Percentiles rank a stretch among this genome's conserved stretches.
These are phyloP conservation scores for Takifugu ocellatus DNA, from an alignment of 2,797 vertebrate genomes.

Conservation along the genomic window DNA sequence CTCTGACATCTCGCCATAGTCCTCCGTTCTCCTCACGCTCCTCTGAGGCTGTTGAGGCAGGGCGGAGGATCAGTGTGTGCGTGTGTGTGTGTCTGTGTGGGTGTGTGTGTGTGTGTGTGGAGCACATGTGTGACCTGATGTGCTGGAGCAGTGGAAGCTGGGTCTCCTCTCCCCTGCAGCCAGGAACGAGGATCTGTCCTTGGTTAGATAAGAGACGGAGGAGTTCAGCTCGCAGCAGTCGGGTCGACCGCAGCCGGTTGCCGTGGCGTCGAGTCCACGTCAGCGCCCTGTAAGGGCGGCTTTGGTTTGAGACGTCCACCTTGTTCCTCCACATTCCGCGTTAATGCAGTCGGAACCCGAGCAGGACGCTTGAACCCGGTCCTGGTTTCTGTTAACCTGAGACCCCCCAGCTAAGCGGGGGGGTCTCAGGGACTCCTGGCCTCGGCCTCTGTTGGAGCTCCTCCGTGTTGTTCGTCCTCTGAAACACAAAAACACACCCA, in stretches of 20 bases:
- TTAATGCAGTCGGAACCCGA: no score
- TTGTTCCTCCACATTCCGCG: no score
- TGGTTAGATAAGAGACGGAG: conserved; percentile 36
- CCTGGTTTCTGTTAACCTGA: no score
- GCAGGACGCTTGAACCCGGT: no score
- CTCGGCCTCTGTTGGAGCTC: neutral
- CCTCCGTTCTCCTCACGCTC: no score
- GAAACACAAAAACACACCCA: conserved; percentile 22
- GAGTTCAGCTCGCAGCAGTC: neutral
- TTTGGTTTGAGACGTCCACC: no score
- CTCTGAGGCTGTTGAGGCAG: conserved; percentile 1
- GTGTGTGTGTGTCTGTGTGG: no score
- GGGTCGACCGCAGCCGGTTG: no score
- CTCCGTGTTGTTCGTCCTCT: conserved; percentile 10
- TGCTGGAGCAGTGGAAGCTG: conserved; percentile 9
- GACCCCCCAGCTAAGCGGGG: neutral
- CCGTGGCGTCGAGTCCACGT: no score
- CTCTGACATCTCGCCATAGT: no score
- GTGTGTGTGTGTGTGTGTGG: no score
- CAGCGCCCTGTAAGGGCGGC: no score
- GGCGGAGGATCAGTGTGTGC: neutral
- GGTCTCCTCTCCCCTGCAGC: conserved; percentile 13
- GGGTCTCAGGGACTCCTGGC: neutral
- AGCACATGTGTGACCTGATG: conserved; percentile 1
- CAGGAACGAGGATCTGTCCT: conserved; percentile 21